A percentile compares a stretch with the other conserved stretches of the same genome.
Evolutionary conservation across 2,888 invertebrate genomes (phyloP).

Genomic region (Cataglyphis cursor): DNA sequence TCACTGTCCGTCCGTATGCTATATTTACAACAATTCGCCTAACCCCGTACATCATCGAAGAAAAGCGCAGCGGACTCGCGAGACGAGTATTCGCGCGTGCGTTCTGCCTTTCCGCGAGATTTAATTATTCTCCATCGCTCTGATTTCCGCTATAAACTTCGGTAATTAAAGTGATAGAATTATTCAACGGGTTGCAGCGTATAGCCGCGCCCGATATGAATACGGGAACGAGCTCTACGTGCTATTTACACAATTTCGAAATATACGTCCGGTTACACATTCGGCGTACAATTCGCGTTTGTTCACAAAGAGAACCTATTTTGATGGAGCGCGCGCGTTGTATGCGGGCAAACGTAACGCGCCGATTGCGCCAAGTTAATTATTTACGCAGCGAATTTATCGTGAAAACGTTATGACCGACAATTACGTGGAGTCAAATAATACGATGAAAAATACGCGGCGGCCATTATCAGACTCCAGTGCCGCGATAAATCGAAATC

Average conservation of each 20-base stretch:
- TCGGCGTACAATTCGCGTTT: constrained; percentile 58
- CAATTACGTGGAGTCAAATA: constrained; percentile 41
- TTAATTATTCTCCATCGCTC: constrained; percentile 45
- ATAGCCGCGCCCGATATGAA: constrained; percentile 51
- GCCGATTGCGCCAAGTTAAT: constrained; percentile 68
- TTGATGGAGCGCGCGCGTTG: constrained; percentile 36
- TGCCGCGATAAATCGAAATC: background rate
- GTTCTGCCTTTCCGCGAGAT: constrained; percentile 6
- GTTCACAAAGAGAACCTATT: constrained; percentile 69
- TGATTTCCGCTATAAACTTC: constrained; percentile 51
- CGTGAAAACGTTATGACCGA: constrained; percentile 51
- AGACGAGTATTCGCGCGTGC: constrained; percentile 6
- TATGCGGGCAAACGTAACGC: constrained; percentile 63
- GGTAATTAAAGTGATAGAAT: constrained; percentile 57
- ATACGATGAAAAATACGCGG: constrained; percentile 52
- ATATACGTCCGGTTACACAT: constrained; percentile 43
- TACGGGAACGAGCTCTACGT: constrained; percentile 26
- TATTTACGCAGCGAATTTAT: constrained; percentile 65
- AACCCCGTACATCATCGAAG: constrained; percentile 44
- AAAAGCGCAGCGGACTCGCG: constrained; percentile 42
- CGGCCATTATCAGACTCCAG: background rate
- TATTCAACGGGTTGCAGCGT: constrained; percentile 43
- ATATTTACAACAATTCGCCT: constrained; percentile 53
- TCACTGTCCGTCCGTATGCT: constrained; percentile 48
- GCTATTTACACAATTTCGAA: constrained; percentile 53